phyloP scores from a whole-genome alignment of 2,797 vertebrate genomes.

The Anas bernieri region DNA sequence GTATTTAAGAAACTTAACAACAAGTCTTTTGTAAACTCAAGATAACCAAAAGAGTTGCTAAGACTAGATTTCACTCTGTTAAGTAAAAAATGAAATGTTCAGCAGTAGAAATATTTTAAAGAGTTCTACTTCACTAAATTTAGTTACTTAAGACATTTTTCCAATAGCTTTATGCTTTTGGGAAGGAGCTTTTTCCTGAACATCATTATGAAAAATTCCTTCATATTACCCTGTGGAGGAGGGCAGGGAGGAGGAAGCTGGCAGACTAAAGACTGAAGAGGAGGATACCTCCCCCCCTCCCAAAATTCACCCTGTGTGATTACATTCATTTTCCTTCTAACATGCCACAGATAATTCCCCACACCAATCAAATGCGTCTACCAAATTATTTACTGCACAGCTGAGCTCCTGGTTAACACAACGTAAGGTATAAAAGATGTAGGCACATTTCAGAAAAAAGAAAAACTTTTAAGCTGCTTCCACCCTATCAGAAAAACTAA shows the following conservation, averaged over 20 bases:
- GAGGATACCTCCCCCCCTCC: too few relatives aligned
- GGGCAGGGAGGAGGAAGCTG: not conserved
- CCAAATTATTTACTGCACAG: not conserved
- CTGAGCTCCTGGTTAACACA: not conserved
- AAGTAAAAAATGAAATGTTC: too few relatives aligned
- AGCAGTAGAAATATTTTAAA: not conserved
- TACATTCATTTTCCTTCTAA: not conserved
- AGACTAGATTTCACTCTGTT: too few relatives aligned
- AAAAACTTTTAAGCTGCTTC: not conserved
- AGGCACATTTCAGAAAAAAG: not conserved
- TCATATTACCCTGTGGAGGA: not conserved
- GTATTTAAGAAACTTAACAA: too few relatives aligned
- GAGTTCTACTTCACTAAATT: not conserved
- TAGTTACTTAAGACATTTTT: not conserved
- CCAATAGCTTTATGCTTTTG: not conserved
- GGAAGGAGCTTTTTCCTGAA: not conserved
- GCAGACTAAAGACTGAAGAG: not conserved
- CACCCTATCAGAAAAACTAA: not conserved
- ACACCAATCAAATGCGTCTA: not conserved
- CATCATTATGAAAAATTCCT: not conserved
- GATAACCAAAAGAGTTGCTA: too few relatives aligned
- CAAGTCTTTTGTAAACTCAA: too few relatives aligned
- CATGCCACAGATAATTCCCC: not conserved
- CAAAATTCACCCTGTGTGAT: not conserved
- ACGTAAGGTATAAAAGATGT: not conserved